phyloP scores from a whole-genome alignment of 2,888 invertebrate species.

The Drosophila atripex region DNA sequence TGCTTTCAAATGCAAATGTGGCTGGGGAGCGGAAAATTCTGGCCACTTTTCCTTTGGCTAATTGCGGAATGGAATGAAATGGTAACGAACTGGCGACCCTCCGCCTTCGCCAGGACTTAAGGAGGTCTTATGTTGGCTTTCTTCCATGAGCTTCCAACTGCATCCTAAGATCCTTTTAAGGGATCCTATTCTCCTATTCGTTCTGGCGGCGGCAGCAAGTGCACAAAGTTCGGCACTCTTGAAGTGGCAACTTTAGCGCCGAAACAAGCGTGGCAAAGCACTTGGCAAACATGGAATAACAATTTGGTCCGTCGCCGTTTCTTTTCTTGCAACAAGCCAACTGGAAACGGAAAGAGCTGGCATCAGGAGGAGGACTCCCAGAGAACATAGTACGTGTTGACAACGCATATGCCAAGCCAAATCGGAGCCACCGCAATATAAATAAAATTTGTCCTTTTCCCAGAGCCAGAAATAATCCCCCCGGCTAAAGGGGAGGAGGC shows the following conservation, averaged over 20 bases:
- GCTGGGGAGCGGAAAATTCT: constrained; percentile 49
- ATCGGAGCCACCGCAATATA: constrained; percentile 57
- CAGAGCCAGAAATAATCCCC: constrained; percentile 48
- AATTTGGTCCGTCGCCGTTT: constrained; percentile 52
- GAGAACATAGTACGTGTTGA: not conserved
- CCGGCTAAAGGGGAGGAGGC: constrained; percentile 14
- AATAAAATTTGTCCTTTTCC: constrained; percentile 57
- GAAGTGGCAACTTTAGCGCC: constrained; percentile 36
- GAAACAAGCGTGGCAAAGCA: constrained; percentile 72
- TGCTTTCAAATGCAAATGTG: constrained; percentile 59
- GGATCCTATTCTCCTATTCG: too few species aligned
- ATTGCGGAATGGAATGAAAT: constrained; percentile 48
- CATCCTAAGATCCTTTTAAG: constrained; percentile 9
- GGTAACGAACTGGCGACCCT: constrained; percentile 32
- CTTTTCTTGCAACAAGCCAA: constrained; percentile 27
- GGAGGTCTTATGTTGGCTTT: constrained; percentile 17
- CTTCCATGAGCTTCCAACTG: constrained; percentile 2
- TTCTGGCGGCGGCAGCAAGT: constrained; percentile 35
- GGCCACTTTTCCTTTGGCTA: constrained; percentile 65
- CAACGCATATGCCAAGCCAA: constrained; percentile 9
- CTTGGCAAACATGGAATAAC: constrained; percentile 75
- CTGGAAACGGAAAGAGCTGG: constrained; percentile 28
- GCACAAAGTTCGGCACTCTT: constrained; percentile 48
- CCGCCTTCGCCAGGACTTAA: constrained; percentile 9
- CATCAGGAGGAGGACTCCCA: constrained; percentile 24